Evolutionary conservation across 2,797 vertebrate species (phyloP), one percentile per base, ranked within the genome.

Genomic region (Phyllotis vaccarum): DNA sequence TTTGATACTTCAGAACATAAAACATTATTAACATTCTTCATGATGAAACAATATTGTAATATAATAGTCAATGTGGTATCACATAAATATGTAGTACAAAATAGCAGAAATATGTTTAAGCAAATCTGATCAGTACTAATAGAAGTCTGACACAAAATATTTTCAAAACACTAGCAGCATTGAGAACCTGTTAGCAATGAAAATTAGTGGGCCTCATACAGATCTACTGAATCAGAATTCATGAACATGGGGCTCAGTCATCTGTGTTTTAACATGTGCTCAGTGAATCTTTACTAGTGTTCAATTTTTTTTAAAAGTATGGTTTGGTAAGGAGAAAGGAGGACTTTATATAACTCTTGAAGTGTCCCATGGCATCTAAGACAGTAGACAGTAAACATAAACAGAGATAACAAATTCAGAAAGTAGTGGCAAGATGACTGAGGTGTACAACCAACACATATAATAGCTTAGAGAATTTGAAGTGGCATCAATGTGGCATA

Each of bases 191-290:
- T 60, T 91, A 86, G 62, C 86, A 94, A 89, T 64, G 24, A 49
- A 95, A 34, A 68, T 83, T 70, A 16, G 56, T 76, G 58, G 31
- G 19, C 24, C 31, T 64, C 40, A 72, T 16, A 27, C 34, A 89
- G 40, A 93, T 68, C 58, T 82, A 60, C 17, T 93, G 34, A 89
- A 40, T 93, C 21, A 64, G 14, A 90, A 93, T 93, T 43, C 94
- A 52, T 79, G 56, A 95, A 74, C 68, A 40, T 64, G 11, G 40
- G 54, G 46, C 19, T 6, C 13, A 83, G 16, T 87, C 34, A 52
- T 95, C 56, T 75, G 46, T 70, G 58, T n/a, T 91, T 94, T 93
- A 89, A 75, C 43, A 91, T 87, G 46, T 16, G 58, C 40, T 91
- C 14, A 37, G 62, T 92, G 29, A 91, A 86, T 94, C 60, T 91